These are phyloP conservation scores for Enteromius argenteus DNA, from an alignment of 2,797 vertebrate genomes.

Conservation along the genomic window DNA sequence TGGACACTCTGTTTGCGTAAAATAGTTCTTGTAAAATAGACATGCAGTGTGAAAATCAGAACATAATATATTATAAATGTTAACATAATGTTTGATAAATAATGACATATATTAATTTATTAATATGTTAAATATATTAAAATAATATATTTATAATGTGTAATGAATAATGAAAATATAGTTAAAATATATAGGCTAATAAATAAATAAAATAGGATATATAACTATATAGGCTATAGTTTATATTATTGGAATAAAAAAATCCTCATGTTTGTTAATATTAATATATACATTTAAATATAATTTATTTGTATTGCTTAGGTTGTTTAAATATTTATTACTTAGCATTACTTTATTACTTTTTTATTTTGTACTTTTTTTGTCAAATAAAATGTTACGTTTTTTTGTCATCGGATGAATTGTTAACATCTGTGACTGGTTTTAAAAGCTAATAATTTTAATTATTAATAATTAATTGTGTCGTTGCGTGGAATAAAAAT, in stretches of 20 bases:
- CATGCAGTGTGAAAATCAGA: neutral
- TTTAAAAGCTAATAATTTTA: neutral
- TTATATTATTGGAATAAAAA: too few species aligned
- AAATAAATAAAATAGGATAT: too few species aligned
- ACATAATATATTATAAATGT: neutral
- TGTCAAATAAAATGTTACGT: neutral
- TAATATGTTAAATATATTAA: neutral
- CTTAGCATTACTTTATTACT: neutral
- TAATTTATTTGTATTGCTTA: neutral
- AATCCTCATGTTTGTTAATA: too few species aligned
- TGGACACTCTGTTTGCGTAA: neutral
- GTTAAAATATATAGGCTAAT: too few species aligned
- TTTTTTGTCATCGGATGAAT: neutral
- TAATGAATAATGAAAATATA: neutral
- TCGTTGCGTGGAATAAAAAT: neutral
- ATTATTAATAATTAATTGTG: neutral
- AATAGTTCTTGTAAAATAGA: neutral
- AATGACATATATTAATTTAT: neutral
- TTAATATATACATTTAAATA: neutral
- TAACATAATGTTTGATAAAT: neutral
- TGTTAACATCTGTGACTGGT: neutral
- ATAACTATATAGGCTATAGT: too few species aligned
- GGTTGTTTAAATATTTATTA: neutral
- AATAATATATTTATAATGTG: neutral
- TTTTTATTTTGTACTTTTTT: neutral